phyloP scores from a whole-genome alignment of 1,140 invertebrate genomes.

The Harlomillsia oculata region DNA sequence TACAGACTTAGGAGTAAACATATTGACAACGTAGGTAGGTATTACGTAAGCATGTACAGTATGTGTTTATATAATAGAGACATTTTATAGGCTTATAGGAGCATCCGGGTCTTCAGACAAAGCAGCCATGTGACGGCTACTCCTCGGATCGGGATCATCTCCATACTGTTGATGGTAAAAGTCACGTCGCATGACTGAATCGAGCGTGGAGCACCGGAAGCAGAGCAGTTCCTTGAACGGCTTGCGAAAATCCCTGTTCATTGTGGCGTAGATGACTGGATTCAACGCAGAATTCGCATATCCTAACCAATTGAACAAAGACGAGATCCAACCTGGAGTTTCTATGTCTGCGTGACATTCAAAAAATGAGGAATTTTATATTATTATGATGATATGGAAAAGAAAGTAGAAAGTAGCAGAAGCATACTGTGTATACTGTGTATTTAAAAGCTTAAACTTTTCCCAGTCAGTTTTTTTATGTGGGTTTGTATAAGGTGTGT shows the following conservation, averaged over 20 bases:
- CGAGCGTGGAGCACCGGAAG: conserved; percentile 75
- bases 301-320: conserved; percentile 46
- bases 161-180: conserved; percentile 87
- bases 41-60: too few relatives aligned
- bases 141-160: conserved; percentile 37
- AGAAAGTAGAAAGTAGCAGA: too few relatives aligned
- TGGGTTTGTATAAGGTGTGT: too few relatives aligned
- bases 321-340: conserved; percentile 38
- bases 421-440: too few relatives aligned
- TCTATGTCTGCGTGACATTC: conserved; percentile 23
- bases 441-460: too few relatives aligned
- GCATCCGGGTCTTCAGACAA: background rate
- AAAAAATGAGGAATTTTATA: background rate
- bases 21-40: too few relatives aligned
- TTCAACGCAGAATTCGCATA: conserved; percentile 55
- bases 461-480: too few relatives aligned
- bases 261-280: conserved; percentile 84
- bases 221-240: conserved; percentile 84
- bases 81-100: conserved; percentile 5
- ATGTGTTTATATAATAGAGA: background rate
- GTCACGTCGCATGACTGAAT: conserved; percentile 82
- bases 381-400: too few relatives aligned
- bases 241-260: conserved; percentile 83
- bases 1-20: too few relatives aligned
- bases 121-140: background rate